These are phyloP conservation scores for Caenorhabditis drosophilae DNA, from an alignment of 2,888 invertebrate species.

Conservation along the genomic window DNA sequence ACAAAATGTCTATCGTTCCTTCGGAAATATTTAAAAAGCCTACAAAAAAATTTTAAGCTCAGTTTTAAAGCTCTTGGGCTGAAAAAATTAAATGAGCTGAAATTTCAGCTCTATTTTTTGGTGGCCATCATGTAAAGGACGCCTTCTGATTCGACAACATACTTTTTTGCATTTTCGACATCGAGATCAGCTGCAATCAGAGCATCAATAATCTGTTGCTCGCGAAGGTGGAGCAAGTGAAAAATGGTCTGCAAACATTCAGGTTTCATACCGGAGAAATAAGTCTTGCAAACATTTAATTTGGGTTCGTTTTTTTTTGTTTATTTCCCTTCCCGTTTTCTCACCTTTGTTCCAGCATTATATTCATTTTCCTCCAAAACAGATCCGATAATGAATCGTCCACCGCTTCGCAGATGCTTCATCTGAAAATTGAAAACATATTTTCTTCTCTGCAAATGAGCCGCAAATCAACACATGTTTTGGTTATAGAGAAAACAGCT, in stretches of 20 bases:
- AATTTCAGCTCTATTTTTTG: constrained; percentile 36
- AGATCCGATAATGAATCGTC: constrained; percentile 59
- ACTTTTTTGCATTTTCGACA: constrained; percentile 42
- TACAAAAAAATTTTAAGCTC: too few relatives aligned
- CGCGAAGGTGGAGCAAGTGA: constrained; percentile 55
- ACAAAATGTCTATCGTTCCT: too few relatives aligned
- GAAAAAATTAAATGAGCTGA: too few relatives aligned
- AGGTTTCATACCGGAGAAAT: too few relatives aligned
- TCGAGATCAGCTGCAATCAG: constrained; percentile 51
- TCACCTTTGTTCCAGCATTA: constrained; percentile 57
- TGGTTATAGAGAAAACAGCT: neutral
- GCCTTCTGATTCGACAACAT: constrained; percentile 56
- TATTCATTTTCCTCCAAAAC: constrained; percentile 62
- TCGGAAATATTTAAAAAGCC: too few relatives aligned
- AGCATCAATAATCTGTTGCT: constrained; percentile 47
- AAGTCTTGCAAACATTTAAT: too few relatives aligned
- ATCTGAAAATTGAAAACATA: constrained; percentile 33
- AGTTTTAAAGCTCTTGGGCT: too few relatives aligned
- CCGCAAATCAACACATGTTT: neutral
- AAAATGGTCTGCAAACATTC: constrained; percentile 60
- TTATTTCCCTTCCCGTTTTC: too few relatives aligned
- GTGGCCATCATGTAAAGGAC: constrained; percentile 62
- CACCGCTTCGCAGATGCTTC: constrained; percentile 53
- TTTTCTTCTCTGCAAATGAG: neutral
- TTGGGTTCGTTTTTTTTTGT: too few relatives aligned